phyloP scores from a whole-genome alignment of 2,888 invertebrate genomes.

The Altica lythri region DNA sequence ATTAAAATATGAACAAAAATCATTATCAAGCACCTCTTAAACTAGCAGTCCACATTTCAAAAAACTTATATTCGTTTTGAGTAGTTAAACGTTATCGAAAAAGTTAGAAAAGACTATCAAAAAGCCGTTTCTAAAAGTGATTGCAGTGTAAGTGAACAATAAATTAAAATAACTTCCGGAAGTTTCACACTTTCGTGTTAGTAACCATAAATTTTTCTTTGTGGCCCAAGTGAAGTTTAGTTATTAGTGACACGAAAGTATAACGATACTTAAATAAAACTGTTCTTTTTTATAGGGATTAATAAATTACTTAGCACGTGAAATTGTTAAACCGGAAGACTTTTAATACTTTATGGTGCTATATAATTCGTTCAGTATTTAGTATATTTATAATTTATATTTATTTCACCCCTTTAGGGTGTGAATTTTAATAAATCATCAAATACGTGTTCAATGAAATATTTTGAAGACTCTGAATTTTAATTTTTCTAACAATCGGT shows the following conservation, averaged over 20 bases:
- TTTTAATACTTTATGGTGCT: slow-evolving; percentile 3
- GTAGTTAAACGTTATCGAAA: slow-evolving; percentile 9
- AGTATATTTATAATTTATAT: background rate
- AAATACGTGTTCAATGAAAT: too few relatives aligned
- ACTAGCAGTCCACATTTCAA: too few relatives aligned
- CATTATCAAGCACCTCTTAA: too few relatives aligned
- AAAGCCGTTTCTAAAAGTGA: slow-evolving; percentile 15
- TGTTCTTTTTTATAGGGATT: slow-evolving; percentile 12
- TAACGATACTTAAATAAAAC: slow-evolving; percentile 17
- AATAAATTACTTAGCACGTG: slow-evolving; percentile 5
- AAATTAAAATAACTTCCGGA: slow-evolving; percentile 23
- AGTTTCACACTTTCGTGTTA: slow-evolving; percentile 24
- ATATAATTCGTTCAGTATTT: background rate
- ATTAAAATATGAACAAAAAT: too few relatives aligned
- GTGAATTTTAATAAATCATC: background rate
- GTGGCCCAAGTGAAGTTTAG: slow-evolving; percentile 19
- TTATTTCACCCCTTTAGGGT: background rate
- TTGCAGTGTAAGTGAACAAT: slow-evolving; percentile 16
- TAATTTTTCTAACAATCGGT: too few relatives aligned
- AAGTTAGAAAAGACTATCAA: slow-evolving; percentile 12
- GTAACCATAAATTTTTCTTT: slow-evolving; percentile 22
- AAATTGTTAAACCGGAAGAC: slow-evolving; percentile 1
- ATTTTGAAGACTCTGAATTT: too few relatives aligned
- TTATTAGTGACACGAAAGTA: slow-evolving; percentile 23
- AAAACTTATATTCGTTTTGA: slow-evolving; percentile 1